phyloP scores from a whole-genome alignment of 2,113 vertebrate genomes.

The Sterna hirundo region DNA sequence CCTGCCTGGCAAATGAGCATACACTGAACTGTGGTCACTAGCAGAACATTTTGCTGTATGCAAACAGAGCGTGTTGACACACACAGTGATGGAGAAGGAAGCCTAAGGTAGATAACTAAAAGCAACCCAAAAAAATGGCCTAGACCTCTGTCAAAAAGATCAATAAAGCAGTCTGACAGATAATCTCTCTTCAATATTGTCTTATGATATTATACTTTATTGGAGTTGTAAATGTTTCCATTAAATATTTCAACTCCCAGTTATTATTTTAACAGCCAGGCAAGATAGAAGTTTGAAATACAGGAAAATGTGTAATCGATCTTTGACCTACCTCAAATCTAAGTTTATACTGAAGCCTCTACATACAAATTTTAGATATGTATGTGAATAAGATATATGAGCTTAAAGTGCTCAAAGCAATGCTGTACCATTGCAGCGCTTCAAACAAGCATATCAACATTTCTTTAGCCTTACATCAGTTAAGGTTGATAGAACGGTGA shows the following conservation, averaged over 20 bases:
- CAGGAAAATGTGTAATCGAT: background rate
- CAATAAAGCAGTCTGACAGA: background rate
- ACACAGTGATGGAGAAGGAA: background rate
- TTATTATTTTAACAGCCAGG: constrained; percentile 19
- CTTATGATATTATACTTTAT: background rate
- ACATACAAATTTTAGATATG: background rate
- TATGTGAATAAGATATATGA: background rate
- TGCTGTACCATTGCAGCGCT: background rate
- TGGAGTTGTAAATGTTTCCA: constrained; percentile 13
- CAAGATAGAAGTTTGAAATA: background rate
- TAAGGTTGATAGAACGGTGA: background rate
- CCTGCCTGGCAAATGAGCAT: background rate
- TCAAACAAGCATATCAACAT: background rate
- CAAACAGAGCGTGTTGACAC: background rate
- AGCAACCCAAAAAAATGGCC: background rate
- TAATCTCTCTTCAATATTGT: background rate
- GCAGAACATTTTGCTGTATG: background rate
- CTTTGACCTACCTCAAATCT: background rate
- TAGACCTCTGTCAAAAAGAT: background rate
- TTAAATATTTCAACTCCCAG: constrained; percentile 20
- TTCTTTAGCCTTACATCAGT: background rate
- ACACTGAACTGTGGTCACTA: background rate
- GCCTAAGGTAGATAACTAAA: background rate
- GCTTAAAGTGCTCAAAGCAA: background rate
- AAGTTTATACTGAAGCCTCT: background rate